These are phyloP conservation scores for Pogona vitticeps DNA, from an alignment of 2,113 vertebrate genomes.

Conservation along the genomic window DNA sequence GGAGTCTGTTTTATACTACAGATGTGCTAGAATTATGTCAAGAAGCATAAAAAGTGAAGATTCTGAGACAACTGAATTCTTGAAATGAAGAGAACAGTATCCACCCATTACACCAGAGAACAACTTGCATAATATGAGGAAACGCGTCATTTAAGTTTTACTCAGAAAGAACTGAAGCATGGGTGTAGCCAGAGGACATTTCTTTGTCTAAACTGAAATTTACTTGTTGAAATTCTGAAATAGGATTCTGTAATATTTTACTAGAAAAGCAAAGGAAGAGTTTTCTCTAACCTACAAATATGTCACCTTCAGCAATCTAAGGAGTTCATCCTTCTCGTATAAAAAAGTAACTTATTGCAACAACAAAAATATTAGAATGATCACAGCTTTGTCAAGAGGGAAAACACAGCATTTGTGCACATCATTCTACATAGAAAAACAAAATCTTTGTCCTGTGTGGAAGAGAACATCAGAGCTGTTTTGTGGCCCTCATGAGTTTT, in stretches of 20 bases:
- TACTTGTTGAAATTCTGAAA: too few relatives aligned
- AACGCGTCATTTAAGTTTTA: too few relatives aligned
- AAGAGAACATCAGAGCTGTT: neutral
- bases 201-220: too few relatives aligned
- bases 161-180: too few relatives aligned
- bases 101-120: conserved; percentile 9
- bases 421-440: conserved; percentile 62
- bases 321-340: conserved; percentile 64
- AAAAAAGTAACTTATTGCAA: conserved; percentile 43
- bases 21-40: neutral
- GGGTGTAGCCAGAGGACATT: too few relatives aligned
- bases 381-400: conserved; percentile 50
- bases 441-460: conserved; percentile 47
- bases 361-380: conserved; percentile 56
- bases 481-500: neutral
- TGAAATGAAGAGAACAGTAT: neutral
- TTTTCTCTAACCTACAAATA: conserved; percentile 55
- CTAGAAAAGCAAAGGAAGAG: neutral
- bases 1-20: neutral
- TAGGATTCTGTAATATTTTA: conserved; percentile 21
- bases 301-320: conserved; percentile 63
- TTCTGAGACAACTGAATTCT: conserved; percentile 2
- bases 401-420: conserved; percentile 53
- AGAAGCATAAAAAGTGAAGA: neutral
- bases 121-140: conserved; percentile 13